These are phyloP conservation scores for Lacanobia oleracea DNA, from an alignment of 2,888 invertebrate species.

Conservation along the genomic window DNA sequence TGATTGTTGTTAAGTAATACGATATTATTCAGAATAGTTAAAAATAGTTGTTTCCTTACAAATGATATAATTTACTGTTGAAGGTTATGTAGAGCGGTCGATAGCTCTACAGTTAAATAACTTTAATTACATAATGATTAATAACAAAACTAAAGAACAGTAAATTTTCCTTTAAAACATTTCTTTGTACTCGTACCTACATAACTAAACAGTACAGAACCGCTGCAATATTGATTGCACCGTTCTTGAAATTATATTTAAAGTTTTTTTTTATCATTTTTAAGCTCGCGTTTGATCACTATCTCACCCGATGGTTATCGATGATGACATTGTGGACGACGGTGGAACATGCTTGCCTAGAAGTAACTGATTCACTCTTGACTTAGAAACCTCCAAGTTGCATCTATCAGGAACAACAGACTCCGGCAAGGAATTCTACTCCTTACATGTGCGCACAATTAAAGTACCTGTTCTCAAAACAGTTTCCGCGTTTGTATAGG, in stretches of 20 bases:
- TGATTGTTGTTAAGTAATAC: slow-evolving; percentile 39
- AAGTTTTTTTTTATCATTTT: no score
- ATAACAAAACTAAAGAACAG: neutral
- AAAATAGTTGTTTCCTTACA: slow-evolving; percentile 42
- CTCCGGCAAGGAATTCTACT: no score
- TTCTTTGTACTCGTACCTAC: neutral
- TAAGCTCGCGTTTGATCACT: no score
- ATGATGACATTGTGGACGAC: no score
- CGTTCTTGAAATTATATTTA: neutral
- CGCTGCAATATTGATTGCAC: neutral
- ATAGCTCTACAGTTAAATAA: slow-evolving; percentile 10
- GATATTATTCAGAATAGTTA: slow-evolving; percentile 50
- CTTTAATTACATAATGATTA: neutral
- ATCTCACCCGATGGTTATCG: no score
- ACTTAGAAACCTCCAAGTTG: no score
- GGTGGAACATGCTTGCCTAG: no score
- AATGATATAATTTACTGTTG: slow-evolving; percentile 43
- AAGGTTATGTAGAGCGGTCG: slow-evolving; percentile 45
- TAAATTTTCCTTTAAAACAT: neutral
- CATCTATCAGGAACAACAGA: no score
- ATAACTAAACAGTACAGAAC: neutral
- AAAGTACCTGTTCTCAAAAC: no score
- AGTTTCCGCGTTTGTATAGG: no score
- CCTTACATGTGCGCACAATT: no score
- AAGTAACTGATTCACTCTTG: no score